phyloP scores from a whole-genome alignment of 30 jellyfish, hydroid and myxozoan genomes.

The Rhopilema esculentum region DNA sequence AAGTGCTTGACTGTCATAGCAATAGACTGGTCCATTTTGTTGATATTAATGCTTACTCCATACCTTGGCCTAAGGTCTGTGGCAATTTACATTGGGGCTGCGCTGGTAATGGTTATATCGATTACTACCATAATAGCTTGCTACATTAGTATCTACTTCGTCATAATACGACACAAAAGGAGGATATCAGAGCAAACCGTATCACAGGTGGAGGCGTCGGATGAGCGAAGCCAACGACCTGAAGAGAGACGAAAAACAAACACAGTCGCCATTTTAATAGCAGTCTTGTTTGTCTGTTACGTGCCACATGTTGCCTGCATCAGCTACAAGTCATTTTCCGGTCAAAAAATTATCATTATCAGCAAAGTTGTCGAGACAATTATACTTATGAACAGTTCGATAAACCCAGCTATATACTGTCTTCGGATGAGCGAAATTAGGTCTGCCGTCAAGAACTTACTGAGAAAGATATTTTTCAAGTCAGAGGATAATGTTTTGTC shows the following conservation, averaged over 20 bases:
- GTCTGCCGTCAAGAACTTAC: constrained; percentile 37
- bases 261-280: constrained; percentile 53
- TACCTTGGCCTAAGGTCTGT: constrained; percentile 32
- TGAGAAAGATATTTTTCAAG: neutral
- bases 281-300: constrained; percentile 55
- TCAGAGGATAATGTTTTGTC: neutral
- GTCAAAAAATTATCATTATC: neutral
- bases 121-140: constrained; percentile 41
- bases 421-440: constrained; percentile 46
- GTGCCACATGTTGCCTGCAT: constrained; percentile 62
- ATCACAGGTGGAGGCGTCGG: constrained; percentile 55
- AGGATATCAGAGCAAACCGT: constrained; percentile 45
- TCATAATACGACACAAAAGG: constrained; percentile 66
- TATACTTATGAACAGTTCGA: constrained; percentile 47
- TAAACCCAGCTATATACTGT: constrained; percentile 57
- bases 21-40: constrained; percentile 33
- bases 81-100: constrained; percentile 47
- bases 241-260: constrained; percentile 52
- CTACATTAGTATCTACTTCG: constrained; percentile 55
- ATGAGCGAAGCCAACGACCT: constrained; percentile 26
- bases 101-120: constrained; percentile 38
- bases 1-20: constrained; percentile 11
- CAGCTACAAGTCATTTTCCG: constrained; percentile 32
- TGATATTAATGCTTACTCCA: constrained; percentile 23
- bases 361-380: constrained; percentile 46